Evolutionary conservation across 1,140 invertebrate genomes (phyloP), one percentile per base, ranked within the genome.

Genomic region (Drepana arcuata): DNA sequence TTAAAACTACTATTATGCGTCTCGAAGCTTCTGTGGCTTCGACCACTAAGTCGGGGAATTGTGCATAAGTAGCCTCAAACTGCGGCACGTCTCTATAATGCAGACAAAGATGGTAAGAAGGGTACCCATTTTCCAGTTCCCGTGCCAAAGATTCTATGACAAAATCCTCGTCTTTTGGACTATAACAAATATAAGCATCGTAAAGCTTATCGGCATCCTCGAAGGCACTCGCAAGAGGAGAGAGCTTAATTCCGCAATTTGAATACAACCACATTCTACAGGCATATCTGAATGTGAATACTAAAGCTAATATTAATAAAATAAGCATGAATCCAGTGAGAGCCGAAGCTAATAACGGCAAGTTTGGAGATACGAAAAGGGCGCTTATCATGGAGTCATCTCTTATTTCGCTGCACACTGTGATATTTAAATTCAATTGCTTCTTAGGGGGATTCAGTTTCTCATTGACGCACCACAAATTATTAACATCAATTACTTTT

Each of bases 171-270:
- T 97, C 94, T 64, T 95, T 92, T 27, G 92, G 88, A 52, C 93
- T 94, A 81, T 96, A 96, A 27, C 92, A 92, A 35, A 96, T 89
- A 74, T 95, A 96, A 11, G 93, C 94, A 72, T 97, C 95, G 69
- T 94, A 95, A 38, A 94, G 88, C 59, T 92, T 89, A 85, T 94
- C 92, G 44, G 91, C 88, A 62, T 93, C 92, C 58, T 90, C 88
- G 68, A 88, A 87, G 44, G 88, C 87, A 42, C 89, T 86, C 91
- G 94, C 28, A 52, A 92, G 90, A 9, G 89, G 89, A 2, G 90
- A 88, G 2, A 91, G 88, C 56, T 92, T 92, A 89, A 91, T 82
- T 91, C 94, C 40, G 81, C 93, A 96, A 50, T 91, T 89, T 31
- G 92, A 92, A 63, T 94, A 93, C 13, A 93, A 87, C 93, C 94